phyloP scores from a whole-genome alignment of 2,797 vertebrate genomes.

The Ctenopoma multispine region DNA sequence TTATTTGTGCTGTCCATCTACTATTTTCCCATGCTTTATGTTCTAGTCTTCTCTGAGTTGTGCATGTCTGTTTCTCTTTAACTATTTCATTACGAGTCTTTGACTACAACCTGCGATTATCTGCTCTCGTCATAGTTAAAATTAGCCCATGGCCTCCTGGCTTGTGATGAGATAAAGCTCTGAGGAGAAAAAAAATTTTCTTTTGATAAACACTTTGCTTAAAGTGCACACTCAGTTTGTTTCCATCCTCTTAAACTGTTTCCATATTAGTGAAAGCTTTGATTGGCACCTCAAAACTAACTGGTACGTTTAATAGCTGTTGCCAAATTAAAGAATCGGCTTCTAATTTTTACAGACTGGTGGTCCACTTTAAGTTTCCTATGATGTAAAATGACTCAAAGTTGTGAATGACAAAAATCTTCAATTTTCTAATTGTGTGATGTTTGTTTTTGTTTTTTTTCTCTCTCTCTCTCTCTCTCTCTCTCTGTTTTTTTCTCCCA shows the following conservation, averaged over 20 bases:
- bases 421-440: constrained; percentile 84
- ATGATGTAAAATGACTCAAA: constrained; percentile 49
- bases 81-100: constrained; percentile 27
- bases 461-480: constrained; percentile 81
- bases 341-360: constrained; percentile 46
- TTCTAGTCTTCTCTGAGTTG: background rate
- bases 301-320: background rate
- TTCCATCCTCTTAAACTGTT: constrained; percentile 3
- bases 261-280: constrained; percentile 9
- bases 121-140: constrained; percentile 28
- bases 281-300: constrained; percentile 9
- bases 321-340: constrained; percentile 1
- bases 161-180: constrained; percentile 35
- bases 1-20: constrained; percentile 4
- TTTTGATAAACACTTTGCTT: constrained; percentile 44
- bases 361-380: constrained; percentile 50
- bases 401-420: constrained; percentile 54
- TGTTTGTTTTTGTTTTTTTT: constrained; percentile 77
- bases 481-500: constrained; percentile 80
- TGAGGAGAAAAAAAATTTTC: constrained; percentile 44
- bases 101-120: constrained; percentile 23
- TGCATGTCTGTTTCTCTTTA: constrained; percentile 45
- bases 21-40: background rate
- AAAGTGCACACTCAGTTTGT: constrained; percentile 67
- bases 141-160: constrained; percentile 11